Percentiles rank a stretch among this genome's conserved stretches.
Evolutionary conservation across 2,888 invertebrate genomes (phyloP).

Genomic region (Pterostichus madidus): DNA sequence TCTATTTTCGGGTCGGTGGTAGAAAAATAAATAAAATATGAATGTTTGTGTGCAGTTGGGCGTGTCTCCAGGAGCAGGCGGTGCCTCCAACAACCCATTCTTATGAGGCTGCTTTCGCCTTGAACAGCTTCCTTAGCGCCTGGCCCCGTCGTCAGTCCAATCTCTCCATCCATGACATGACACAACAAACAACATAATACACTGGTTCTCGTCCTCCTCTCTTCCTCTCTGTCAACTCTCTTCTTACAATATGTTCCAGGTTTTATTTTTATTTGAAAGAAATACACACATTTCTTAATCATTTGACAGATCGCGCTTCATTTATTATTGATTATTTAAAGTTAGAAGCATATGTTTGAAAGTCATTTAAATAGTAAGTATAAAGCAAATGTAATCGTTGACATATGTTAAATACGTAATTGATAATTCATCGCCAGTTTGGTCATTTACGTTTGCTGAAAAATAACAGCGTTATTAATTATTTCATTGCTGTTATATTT

Average conservation of each 20-base stretch:
- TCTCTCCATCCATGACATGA: too few relatives aligned
- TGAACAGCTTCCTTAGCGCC: conserved; percentile 7
- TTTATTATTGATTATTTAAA: conserved; percentile 10
- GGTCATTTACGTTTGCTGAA: too few relatives aligned
- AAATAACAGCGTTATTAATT: too few relatives aligned
- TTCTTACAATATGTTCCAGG: conserved; percentile 14
- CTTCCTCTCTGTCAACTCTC: neutral
- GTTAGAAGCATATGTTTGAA: neutral
- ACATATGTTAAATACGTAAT: conserved; percentile 10
- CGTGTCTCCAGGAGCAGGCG: conserved; percentile 74
- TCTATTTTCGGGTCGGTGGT: too few relatives aligned
- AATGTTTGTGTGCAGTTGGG: conserved; percentile 71
- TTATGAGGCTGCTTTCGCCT: conserved; percentile 76
- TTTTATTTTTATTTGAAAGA: conserved; percentile 10
- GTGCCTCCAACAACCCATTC: conserved; percentile 81
- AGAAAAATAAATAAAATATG: too few relatives aligned
- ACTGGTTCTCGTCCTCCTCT: neutral
- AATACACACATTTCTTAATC: conserved; percentile 29
- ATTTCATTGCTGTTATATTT: too few relatives aligned
- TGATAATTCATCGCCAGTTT: neutral
- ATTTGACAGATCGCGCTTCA: conserved; percentile 8
- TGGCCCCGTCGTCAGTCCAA: neutral
- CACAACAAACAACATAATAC: too few relatives aligned
- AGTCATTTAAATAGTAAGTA: conserved; percentile 14
- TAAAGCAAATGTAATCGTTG: conserved; percentile 8